A percentile compares a stretch with the other conserved stretches of the same genome.
Conservation (phyloP, 2,797 vertebrate genomes). For the Nyctibius grandis region DNA sequence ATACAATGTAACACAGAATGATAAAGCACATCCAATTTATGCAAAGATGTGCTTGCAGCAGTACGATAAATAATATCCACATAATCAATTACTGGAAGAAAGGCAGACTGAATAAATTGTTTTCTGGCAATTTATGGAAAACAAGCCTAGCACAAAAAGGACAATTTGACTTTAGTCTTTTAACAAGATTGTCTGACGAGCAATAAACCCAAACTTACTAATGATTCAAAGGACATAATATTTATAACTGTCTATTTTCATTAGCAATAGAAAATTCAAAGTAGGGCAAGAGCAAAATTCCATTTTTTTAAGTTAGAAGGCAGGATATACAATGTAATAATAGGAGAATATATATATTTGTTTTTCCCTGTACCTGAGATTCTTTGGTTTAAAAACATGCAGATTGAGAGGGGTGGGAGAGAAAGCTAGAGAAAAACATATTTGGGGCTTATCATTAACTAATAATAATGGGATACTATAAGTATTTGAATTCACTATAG, state of each 20-base stretch:
- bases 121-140: conserved; percentile 63
- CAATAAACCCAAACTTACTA: conserved; percentile 43
- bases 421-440: background rate
- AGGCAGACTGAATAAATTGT: conserved; percentile 64
- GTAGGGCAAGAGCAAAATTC: background rate
- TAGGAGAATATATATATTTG: background rate
- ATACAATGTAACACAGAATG: conserved; percentile 61
- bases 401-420: background rate
- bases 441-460: background rate
- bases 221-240: conserved; percentile 36
- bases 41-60: conserved; percentile 63
- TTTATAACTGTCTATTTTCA: conserved; percentile 36
- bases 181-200: conserved; percentile 47
- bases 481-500: background rate
- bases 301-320: background rate
- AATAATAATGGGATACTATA: background rate
- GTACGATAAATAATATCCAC: conserved; percentile 69
- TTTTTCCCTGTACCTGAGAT: background rate
- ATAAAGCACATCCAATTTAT: conserved; percentile 69
- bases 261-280: background rate
- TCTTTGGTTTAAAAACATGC: background rate
- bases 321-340: background rate
- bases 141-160: conserved; percentile 39
- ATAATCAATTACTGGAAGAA: conserved; percentile 71
- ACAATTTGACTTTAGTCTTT: conserved; percentile 55